These are phyloP conservation scores for Zaprionus ornatus DNA, from an alignment of 1,140 invertebrate genomes.

Conservation along the genomic window DNA sequence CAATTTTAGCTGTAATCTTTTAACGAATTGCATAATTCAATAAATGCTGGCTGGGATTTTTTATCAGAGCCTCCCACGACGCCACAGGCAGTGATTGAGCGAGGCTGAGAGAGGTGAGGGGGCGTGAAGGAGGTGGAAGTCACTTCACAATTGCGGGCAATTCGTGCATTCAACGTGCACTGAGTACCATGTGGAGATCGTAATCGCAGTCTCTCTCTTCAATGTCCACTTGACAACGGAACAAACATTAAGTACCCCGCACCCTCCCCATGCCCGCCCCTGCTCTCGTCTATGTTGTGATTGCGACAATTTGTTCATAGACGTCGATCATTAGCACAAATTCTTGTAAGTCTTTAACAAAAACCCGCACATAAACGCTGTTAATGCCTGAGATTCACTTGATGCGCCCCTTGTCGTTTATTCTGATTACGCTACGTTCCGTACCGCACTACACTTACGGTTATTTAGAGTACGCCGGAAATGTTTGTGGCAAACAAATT, in stretches of 20 bases:
- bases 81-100: background rate
- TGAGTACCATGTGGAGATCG: slow-evolving; percentile 46
- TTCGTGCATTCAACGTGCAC: slow-evolving; percentile 53
- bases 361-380: slow-evolving; percentile 8
- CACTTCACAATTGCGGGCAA: slow-evolving; percentile 62
- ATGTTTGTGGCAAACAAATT: slow-evolving; percentile 65
- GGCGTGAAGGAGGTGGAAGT: slow-evolving; percentile 5
- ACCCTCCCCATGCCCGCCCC: background rate
- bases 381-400: slow-evolving; percentile 24
- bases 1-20: slow-evolving; percentile 65
- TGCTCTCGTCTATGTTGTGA: slow-evolving; percentile 37
- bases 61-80: slow-evolving; percentile 16
- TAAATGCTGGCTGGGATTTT: slow-evolving; percentile 55
- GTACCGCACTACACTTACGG: background rate
- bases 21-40: slow-evolving; percentile 79
- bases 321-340: slow-evolving; percentile 76
- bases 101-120: background rate
- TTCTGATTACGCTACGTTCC: slow-evolving; percentile 28
- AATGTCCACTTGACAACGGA: slow-evolving; percentile 14
- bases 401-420: slow-evolving; percentile 33
- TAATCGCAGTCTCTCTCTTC: slow-evolving; percentile 27
- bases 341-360: slow-evolving; percentile 67
- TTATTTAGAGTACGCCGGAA: slow-evolving; percentile 45
- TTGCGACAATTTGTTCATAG: slow-evolving; percentile 76
- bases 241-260: background rate